These are phyloP conservation scores for Macroteleia sp. DNA, from an alignment of 2,888 invertebrate species.

Conservation along the genomic window DNA sequence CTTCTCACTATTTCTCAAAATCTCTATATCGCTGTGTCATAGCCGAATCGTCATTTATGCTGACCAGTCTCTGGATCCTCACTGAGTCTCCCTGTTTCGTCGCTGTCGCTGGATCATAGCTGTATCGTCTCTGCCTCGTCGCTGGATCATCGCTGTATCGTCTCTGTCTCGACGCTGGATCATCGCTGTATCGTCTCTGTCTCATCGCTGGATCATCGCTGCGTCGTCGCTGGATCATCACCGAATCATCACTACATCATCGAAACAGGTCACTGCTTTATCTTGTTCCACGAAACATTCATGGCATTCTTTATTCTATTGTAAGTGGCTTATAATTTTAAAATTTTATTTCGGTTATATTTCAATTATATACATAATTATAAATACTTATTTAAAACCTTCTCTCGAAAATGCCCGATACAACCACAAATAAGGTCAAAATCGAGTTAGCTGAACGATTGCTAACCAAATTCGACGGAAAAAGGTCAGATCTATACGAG, in stretches of 20 bases:
- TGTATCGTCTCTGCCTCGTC: no score
- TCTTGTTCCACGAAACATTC: no score
- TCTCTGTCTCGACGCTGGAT: not conserved
- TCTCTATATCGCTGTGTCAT: not conserved
- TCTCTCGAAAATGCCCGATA: not conserved
- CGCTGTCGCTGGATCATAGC: not conserved
- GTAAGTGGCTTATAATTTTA: not conserved
- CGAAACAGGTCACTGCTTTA: no score
- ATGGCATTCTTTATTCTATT: not conserved
- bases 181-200: not conserved
- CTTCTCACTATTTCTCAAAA: no score
- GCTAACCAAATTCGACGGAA: conserved; percentile 54
- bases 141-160: not conserved
- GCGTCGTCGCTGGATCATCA: no score
- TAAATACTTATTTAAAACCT: not conserved
- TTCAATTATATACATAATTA: no score
- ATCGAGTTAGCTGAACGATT: conserved; percentile 47
- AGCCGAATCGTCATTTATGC: not conserved
- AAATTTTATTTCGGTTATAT: not conserved
- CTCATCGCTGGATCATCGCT: no score
- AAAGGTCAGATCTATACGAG: conserved; percentile 57
- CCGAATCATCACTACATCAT: not conserved
- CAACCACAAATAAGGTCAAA: conserved; percentile 15
- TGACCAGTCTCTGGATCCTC: no score
- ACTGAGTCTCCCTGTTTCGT: not conserved